A percentile compares a stretch with the other conserved stretches of the same genome.
Evolutionary conservation across 2,797 vertebrate genomes (phyloP).

Genomic region (Lepus townsendii): DNA sequence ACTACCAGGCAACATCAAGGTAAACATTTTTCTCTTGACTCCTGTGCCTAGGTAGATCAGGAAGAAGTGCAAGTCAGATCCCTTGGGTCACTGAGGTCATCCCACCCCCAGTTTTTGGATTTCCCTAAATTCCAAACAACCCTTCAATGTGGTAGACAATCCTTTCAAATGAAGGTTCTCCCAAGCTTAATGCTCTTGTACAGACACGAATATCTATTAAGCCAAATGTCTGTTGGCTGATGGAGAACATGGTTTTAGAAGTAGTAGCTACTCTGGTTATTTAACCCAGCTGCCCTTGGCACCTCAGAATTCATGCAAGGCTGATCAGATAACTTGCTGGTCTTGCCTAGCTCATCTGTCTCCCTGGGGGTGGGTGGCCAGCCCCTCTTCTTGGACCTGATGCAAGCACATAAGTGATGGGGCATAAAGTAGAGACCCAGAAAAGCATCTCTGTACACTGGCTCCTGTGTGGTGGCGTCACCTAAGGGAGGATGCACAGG

Average conservation of each 20-base stretch:
- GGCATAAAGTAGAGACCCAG: background rate
- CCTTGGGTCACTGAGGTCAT: background rate
- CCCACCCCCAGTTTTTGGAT: background rate
- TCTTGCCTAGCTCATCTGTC: background rate
- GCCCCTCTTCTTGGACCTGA: background rate
- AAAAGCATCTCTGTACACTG: background rate
- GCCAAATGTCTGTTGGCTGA: background rate
- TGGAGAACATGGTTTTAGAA: background rate
- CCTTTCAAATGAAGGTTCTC: constrained; percentile 3
- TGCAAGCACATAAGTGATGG: background rate
- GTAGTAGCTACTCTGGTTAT: background rate
- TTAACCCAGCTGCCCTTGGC: background rate
- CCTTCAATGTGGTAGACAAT: background rate
- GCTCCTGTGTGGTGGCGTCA: background rate
- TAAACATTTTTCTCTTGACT: background rate
- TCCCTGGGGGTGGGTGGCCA: background rate
- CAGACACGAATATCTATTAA: background rate
- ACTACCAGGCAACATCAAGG: background rate
- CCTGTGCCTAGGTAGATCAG: background rate
- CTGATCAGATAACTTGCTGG: background rate
- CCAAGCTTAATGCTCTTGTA: background rate
- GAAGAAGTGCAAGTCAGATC: background rate
- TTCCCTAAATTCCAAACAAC: background rate
- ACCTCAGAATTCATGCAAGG: background rate
- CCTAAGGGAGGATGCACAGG: too few relatives aligned